Conservation (phyloP, 2,797 vertebrate genomes). For the Thripadectes ignobilis region DNA sequence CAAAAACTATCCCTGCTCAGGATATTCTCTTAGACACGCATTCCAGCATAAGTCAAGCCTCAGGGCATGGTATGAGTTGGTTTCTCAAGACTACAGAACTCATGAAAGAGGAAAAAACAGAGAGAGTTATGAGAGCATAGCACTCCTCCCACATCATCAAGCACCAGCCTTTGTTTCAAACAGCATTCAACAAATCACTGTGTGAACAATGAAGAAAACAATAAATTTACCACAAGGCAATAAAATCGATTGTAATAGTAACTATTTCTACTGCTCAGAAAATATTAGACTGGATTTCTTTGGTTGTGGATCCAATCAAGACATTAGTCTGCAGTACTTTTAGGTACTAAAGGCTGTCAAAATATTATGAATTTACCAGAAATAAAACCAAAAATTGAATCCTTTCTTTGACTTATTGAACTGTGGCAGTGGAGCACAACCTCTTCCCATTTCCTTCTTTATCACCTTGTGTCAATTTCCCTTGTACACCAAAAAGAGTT, state of each 20-base stretch:
- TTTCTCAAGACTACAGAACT: background rate
- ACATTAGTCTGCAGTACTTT: background rate
- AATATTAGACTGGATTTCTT: background rate
- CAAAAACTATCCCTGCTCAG: background rate
- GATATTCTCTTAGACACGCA: background rate
- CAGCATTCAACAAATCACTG: background rate
- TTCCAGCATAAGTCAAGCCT: background rate
- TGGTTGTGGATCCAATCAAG: background rate
- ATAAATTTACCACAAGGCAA: background rate
- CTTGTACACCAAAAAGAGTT: background rate
- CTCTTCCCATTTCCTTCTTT: background rate
- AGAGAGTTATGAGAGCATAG: background rate
- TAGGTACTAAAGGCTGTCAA: background rate
- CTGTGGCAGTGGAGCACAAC: background rate
- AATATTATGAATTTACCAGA: background rate
- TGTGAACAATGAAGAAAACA: background rate
- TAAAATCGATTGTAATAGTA: background rate
- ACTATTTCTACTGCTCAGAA: background rate
- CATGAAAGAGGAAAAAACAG: background rate
- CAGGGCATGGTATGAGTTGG: background rate
- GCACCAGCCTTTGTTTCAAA: background rate
- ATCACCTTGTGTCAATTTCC: background rate
- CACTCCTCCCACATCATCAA: background rate
- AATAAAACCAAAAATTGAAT: background rate
- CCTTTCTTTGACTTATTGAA: background rate